Evolutionary conservation across 2,888 invertebrate species (phyloP), one percentile per base, ranked within the genome.

Genomic region (Gisinianus flammeolus): DNA sequence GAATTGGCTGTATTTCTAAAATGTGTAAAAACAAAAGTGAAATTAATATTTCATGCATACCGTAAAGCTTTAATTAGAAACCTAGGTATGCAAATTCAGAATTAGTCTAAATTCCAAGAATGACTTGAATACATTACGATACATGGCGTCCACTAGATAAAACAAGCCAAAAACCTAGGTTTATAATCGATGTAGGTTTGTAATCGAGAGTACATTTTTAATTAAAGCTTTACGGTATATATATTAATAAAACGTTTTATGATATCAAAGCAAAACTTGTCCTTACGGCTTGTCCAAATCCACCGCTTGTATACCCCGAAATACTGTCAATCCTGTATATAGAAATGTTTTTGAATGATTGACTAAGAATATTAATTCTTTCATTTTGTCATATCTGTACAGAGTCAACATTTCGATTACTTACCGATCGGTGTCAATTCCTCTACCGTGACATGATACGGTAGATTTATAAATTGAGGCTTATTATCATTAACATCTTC

Each of bases 1-100:
- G 94, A 94, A 88, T 95, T 95, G 0, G 93, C 94, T 0, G 93
- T 95, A 87, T 94, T 94, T 0, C 76, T 76, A 58, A n/a, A n/a
- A n/a, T n/a, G n/a, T n/a, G n/a, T n/a, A n/a, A n/a, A n/a, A n/a
- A n/a, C n/a, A n/a, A n/a, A n/a, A n/a, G 33, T 2, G 31, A 62
- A 10, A 56, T 56, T 56, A n/a, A n/a, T n/a, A n/a, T n/a, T n/a
- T n/a, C n/a, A n/a, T n/a, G n/a, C n/a, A n/a, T n/a, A n/a, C n/a
- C n/a, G n/a, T n/a, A n/a, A n/a, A n/a, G n/a, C n/a, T n/a, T n/a
- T n/a, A n/a, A n/a, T n/a, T n/a, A n/a, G 5, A n/a, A 56, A 19
- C 62, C 62, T 35, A 35, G 6, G 5, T 35, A 8, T 35, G 6
- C 5, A 35, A 35, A 35, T 35, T 35, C 35, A 35, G 6, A 35